Percentiles rank a stretch among this genome's conserved stretches.
Evolutionary conservation across 2,888 invertebrate genomes (phyloP).

Genomic region (Alcis repandata): DNA sequence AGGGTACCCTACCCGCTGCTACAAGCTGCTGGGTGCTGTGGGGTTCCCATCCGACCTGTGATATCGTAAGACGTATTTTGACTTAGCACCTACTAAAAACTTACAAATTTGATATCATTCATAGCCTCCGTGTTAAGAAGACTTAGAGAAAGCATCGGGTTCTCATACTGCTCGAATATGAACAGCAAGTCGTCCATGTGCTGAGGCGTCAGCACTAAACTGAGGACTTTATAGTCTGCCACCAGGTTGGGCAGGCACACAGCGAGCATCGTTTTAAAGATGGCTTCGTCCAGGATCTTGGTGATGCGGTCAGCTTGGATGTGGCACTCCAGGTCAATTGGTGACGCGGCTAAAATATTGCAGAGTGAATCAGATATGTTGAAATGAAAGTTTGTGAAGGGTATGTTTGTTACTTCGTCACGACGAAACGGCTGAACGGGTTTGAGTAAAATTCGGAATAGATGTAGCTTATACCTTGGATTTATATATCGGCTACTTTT

Average conservation of each 20-base stretch:
- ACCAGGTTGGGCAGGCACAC: constrained; percentile 73
- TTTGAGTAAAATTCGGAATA: too few species aligned
- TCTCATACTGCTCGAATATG: constrained; percentile 81
- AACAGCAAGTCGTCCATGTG: constrained; percentile 77
- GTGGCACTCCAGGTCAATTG: constrained; percentile 45
- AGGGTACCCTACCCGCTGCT: too few species aligned
- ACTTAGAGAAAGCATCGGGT: constrained; percentile 72
- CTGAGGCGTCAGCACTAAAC: constrained; percentile 58
- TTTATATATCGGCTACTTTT: too few species aligned
- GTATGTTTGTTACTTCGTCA: too few species aligned
- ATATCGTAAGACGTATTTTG: background rate
- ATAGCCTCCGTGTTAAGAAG: constrained; percentile 72
- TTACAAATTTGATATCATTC: constrained; percentile 75
- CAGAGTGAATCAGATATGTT: too few species aligned
- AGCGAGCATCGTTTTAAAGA: constrained; percentile 76
- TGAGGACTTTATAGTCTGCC: constrained; percentile 70
- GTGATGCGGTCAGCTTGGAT: constrained; percentile 85
- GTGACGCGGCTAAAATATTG: constrained; percentile 40
- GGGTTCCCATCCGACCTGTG: too few species aligned
- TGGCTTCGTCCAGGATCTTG: constrained; percentile 80
- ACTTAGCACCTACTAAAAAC: constrained; percentile 31
- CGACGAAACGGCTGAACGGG: too few species aligned
- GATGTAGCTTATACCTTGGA: too few species aligned
- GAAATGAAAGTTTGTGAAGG: too few species aligned
- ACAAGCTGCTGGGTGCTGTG: too few species aligned